A percentile compares a stretch with the other conserved stretches of the same genome.
Evolutionary conservation across 2,888 invertebrate species (phyloP).

Genomic region (Cataglyphis albicans): DNA sequence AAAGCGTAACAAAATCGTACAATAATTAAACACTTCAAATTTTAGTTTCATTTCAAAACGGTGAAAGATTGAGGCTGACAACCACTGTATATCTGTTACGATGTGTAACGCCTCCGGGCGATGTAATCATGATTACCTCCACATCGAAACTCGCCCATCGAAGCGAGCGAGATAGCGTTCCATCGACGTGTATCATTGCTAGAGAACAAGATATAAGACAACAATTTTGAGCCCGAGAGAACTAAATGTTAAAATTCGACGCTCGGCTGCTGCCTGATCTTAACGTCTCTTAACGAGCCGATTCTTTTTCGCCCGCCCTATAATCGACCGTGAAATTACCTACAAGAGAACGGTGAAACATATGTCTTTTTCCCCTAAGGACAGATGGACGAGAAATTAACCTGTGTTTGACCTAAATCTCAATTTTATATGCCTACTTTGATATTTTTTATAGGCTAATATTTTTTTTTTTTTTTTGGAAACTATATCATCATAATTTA

Average conservation of each 20-base stretch:
- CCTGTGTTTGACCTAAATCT: conserved; percentile 31
- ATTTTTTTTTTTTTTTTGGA: background rate
- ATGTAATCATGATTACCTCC: conserved; percentile 43
- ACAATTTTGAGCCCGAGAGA: conserved; percentile 32
- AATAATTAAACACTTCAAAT: conserved; percentile 9
- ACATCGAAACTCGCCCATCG: background rate
- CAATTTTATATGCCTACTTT: conserved; percentile 33
- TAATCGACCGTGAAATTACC: conserved; percentile 55
- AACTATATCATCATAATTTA: background rate
- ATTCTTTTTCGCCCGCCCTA: conserved; percentile 37
- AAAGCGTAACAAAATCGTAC: background rate
- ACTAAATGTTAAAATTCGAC: conserved; percentile 39
- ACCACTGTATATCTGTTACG: conserved; percentile 18
- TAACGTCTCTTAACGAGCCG: conserved; percentile 42
- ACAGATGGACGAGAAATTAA: conserved; percentile 44
- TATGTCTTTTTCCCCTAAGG: conserved; percentile 39
- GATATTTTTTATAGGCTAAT: background rate
- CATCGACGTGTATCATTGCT: conserved; percentile 37
- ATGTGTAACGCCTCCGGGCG: conserved; percentile 36
- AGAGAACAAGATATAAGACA: conserved; percentile 36
- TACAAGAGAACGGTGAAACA: conserved; percentile 39
- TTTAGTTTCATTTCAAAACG: background rate
- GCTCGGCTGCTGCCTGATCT: conserved; percentile 49
- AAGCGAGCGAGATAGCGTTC: conserved; percentile 4
- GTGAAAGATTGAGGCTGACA: conserved; percentile 14